Percentiles rank a stretch among this genome's conserved stretches.
Conservation (phyloP, 2,113 vertebrate genomes). For the Ardeotis arabs region DNA sequence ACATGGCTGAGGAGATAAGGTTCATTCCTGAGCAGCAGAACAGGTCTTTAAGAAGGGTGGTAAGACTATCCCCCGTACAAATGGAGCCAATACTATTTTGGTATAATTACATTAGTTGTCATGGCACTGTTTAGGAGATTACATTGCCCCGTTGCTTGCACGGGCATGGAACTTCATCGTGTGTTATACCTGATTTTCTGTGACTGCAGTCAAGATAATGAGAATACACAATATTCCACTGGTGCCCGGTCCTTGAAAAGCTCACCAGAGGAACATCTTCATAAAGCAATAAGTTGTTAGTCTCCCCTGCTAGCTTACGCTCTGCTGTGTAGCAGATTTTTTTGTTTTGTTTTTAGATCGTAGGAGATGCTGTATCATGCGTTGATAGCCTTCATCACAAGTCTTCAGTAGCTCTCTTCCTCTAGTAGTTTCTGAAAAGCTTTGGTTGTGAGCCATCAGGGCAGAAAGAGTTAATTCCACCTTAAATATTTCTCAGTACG, state of each 20-base stretch:
- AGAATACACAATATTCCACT: neutral
- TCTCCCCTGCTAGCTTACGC: neutral
- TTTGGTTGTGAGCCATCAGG: neutral
- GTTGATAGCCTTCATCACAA: neutral
- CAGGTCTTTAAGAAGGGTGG: neutral
- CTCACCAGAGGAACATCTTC: neutral
- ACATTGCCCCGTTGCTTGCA: neutral
- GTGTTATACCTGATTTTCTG: neutral
- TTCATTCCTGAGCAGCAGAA: slow-evolving; percentile 13
- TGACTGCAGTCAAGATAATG: neutral
- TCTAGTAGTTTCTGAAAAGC: neutral
- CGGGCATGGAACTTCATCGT: rapidly evolving
- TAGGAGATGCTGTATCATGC: neutral
- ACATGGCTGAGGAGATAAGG: neutral
- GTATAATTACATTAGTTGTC: neutral
- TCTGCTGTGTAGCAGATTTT: neutral
- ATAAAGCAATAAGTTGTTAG: neutral
- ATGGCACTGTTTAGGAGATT: neutral
- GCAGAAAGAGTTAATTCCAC: neutral
- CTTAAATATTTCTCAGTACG: neutral
- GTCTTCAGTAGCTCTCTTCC: neutral
- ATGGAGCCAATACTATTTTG: neutral
- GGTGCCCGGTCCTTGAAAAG: neutral
- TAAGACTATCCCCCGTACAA: neutral
- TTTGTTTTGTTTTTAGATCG: neutral